Conservation (phyloP, 2,797 vertebrate genomes). For the Macrochelys suwanniensis region DNA sequence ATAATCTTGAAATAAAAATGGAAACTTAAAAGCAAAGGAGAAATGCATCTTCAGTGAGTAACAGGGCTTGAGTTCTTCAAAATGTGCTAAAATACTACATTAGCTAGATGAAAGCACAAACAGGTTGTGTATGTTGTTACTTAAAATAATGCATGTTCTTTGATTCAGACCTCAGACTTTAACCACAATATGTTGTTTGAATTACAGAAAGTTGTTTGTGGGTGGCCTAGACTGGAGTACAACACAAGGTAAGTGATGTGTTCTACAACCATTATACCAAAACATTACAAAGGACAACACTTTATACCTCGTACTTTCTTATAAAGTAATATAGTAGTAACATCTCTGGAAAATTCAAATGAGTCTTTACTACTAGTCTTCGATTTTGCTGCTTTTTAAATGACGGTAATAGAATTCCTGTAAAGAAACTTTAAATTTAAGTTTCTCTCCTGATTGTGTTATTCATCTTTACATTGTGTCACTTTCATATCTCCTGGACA, state of each 20-base stretch:
- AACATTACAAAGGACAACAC: not conserved
- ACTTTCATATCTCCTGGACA: not conserved
- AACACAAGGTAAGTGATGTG: constrained; percentile 91
- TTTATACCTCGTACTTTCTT: fast-evolving
- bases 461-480: not conserved
- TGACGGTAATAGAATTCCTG: not conserved
- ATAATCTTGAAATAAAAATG: not conserved
- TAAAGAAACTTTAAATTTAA: not conserved
- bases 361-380: not conserved
- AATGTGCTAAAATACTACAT: not conserved
- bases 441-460: not conserved
- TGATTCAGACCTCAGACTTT: not conserved
- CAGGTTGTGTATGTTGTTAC: not conserved
- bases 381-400: not conserved
- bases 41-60: not conserved
- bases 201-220: constrained; percentile 97
- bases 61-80: fast-evolving
- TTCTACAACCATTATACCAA: not conserved
- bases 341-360: not conserved
- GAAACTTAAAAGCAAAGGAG: not conserved
- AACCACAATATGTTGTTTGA: constrained; percentile 43
- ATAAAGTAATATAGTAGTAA: not conserved
- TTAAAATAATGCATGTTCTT: not conserved
- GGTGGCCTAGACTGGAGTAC: constrained; percentile 99
- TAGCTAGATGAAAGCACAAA: not conserved